phyloP scores from a whole-genome alignment of 2,888 invertebrate species.

The Noctua pronuba region DNA sequence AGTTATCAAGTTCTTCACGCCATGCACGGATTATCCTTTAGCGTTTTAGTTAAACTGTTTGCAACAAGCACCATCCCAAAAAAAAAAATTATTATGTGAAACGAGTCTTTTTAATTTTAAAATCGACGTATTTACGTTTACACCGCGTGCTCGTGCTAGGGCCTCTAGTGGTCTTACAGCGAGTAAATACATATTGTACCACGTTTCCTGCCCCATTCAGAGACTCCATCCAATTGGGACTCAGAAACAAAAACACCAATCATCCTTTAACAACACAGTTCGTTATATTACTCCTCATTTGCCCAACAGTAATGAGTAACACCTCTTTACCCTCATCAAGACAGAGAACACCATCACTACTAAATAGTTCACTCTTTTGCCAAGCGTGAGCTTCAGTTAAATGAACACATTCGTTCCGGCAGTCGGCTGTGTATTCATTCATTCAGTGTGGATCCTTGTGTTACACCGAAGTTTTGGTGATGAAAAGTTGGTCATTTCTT shows the following conservation, averaged over 20 bases:
- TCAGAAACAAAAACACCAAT: conserved; percentile 7
- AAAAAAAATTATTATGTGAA: no score
- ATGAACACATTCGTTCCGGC: conserved; percentile 37
- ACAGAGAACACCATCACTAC: conserved; percentile 1
- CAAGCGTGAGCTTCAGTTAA: conserved; percentile 10
- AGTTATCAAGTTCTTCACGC: no score
- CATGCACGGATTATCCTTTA: no score
- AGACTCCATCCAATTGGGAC: neutral
- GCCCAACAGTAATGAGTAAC: neutral
- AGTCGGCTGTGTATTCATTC: neutral
- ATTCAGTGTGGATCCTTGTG: conserved; percentile 8
- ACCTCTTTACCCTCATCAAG: conserved; percentile 5
- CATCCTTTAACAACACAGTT: neutral
- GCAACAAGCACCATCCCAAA: no score
- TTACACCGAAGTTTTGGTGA: conserved; percentile 25
- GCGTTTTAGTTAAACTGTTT: no score
- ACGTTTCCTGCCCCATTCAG: neutral
- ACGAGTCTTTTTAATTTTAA: no score
- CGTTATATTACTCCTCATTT: neutral
- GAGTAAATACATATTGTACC: neutral
- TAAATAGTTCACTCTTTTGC: conserved; percentile 20
- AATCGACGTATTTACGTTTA: no score
- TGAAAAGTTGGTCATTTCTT: neutral
- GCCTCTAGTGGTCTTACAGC: neutral
- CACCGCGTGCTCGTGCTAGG: no score